Conservation (phyloP, 2,888 invertebrate genomes). For the Macrophya alboannulata region DNA sequence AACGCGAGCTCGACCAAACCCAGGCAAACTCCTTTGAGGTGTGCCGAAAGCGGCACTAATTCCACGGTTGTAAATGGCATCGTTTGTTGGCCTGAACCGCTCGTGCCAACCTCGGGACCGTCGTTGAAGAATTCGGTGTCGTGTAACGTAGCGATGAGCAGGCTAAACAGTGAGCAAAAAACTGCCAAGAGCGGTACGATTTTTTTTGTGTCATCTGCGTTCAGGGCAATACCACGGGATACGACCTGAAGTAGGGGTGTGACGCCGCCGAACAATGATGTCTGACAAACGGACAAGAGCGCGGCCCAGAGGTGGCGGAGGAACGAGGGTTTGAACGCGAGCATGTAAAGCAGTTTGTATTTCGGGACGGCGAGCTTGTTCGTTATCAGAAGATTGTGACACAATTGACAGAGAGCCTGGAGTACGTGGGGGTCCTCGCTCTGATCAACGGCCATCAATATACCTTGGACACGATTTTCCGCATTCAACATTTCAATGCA, state of each 20-base stretch:
- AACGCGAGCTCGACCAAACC: slow-evolving; percentile 94
- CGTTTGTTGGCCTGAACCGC: slow-evolving; percentile 72
- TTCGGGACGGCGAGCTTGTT: slow-evolving; percentile 92
- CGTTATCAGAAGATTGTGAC: slow-evolving; percentile 91
- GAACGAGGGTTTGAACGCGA: slow-evolving; percentile 91
- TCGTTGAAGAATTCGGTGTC: slow-evolving; percentile 91
- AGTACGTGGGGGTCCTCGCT: slow-evolving; percentile 82
- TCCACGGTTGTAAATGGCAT: slow-evolving; percentile 90
- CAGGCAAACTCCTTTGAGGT: slow-evolving; percentile 90
- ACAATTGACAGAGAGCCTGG: slow-evolving; percentile 88
- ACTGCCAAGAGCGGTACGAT: slow-evolving; percentile 91
- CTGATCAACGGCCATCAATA: slow-evolving; percentile 81
- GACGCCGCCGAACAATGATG: slow-evolving; percentile 80
- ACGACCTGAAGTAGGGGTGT: slow-evolving; percentile 86
- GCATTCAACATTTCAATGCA: slow-evolving; percentile 87
- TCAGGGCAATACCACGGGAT: slow-evolving; percentile 85
- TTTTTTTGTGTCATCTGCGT: slow-evolving; percentile 84
- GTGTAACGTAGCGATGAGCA: slow-evolving; percentile 91
- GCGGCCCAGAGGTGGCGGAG: slow-evolving; percentile 88
- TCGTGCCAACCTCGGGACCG: slow-evolving; percentile 72
- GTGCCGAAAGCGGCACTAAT: slow-evolving; percentile 87
- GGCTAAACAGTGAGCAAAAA: slow-evolving; percentile 91
- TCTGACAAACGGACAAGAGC: slow-evolving; percentile 79
- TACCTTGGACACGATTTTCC: slow-evolving; percentile 82
- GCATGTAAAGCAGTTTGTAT: slow-evolving; percentile 90